Percentiles rank a stretch among this genome's conserved stretches.
These are phyloP conservation scores for Symphodus melops DNA, from an alignment of 2,113 vertebrate species.

Conservation along the genomic window DNA sequence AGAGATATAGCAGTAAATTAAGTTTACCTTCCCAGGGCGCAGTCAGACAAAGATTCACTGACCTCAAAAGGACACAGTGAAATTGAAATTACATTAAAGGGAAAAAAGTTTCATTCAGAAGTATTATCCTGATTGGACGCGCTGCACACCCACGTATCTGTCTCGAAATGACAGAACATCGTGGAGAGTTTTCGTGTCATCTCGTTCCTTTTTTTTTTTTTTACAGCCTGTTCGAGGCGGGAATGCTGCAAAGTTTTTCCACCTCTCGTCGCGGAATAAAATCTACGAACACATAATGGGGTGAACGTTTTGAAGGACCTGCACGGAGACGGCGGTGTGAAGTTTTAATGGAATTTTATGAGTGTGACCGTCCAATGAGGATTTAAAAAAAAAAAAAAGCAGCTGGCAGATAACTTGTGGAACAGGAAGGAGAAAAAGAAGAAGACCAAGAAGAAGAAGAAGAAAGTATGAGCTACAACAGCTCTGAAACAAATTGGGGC, in stretches of 20 bases:
- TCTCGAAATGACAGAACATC: constrained; percentile 40
- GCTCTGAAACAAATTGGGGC: not conserved
- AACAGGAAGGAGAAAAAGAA: not conserved
- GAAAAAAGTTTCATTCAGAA: constrained; percentile 51
- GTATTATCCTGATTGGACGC: constrained; percentile 55
- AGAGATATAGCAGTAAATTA: constrained; percentile 83
- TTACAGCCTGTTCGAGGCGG: not conserved
- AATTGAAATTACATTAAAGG: constrained; percentile 70
- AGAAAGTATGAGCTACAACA: not conserved
- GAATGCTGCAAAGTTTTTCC: not conserved
- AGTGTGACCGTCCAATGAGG: not conserved
- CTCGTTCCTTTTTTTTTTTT: not conserved
- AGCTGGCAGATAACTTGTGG: too few species aligned
- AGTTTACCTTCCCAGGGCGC: constrained; percentile 79
- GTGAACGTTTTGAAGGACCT: not conserved
- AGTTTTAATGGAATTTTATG: not conserved
- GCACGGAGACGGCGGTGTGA: not conserved
- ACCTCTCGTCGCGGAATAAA: not conserved
- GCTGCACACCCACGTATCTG: constrained; percentile 41
- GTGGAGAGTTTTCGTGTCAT: constrained; percentile 22
- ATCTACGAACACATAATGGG: not conserved
- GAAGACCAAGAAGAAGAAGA: not conserved
- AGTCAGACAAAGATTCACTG: constrained; percentile 73
- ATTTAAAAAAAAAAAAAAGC: not conserved
- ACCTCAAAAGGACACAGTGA: constrained; percentile 74